Percentiles rank a stretch among this genome's conserved stretches.
phyloP scores from a whole-genome alignment of 2,888 invertebrate genomes.

The Pemphredon lugubris region DNA sequence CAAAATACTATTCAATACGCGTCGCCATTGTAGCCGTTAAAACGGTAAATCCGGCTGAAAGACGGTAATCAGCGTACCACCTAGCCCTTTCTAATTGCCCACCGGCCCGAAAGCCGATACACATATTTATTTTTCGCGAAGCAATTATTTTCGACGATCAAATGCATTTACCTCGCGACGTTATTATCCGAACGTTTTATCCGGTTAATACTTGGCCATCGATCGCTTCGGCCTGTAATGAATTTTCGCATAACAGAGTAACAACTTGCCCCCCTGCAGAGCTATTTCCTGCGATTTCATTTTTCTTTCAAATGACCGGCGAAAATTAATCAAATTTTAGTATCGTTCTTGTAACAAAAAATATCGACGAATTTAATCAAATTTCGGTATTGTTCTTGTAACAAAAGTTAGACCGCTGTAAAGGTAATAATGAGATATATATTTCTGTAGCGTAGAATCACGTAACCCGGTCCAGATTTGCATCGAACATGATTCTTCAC shows the following conservation, averaged over 20 bases:
- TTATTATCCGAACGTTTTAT: neutral
- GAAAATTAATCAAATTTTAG: neutral
- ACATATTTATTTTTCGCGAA: neutral
- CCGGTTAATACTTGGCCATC: neutral
- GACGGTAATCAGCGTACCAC: conserved; percentile 7
- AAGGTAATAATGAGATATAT: no score
- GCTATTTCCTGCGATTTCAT: neutral
- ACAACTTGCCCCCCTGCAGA: neutral
- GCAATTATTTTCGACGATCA: neutral
- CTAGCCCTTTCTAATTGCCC: conserved; percentile 5
- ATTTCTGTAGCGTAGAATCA: no score
- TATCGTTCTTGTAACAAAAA: no score
- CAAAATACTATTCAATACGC: conserved; percentile 13
- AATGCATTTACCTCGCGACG: neutral
- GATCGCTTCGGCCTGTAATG: neutral
- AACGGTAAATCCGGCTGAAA: conserved; percentile 3
- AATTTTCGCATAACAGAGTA: neutral
- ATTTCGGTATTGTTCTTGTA: no score
- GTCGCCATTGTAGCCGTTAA: conserved; percentile 6
- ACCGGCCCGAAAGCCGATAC: conserved; percentile 5
- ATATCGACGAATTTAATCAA: neutral
- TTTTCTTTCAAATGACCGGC: neutral
- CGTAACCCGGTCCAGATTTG: no score
- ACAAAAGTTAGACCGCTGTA: no score
- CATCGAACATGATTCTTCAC: no score